phyloP scores from a whole-genome alignment of 1,140 invertebrate species.

The Aradophagus sp. region DNA sequence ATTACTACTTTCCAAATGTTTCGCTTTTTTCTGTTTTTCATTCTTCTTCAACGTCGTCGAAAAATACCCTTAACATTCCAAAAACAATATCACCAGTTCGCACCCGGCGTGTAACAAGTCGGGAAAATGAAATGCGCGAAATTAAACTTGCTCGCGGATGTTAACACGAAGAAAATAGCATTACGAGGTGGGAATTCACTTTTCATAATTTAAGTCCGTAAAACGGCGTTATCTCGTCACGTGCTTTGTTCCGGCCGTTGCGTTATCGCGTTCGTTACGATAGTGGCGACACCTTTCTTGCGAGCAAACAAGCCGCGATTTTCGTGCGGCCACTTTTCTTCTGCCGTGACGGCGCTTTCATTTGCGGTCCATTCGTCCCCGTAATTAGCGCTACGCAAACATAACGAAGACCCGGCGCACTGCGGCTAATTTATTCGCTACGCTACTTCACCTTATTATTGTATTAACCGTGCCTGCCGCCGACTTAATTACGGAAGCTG shows the following conservation, averaged over 20 bases:
- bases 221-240: conserved; percentile 36
- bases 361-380: conserved; percentile 57
- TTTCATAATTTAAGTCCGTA: conserved; percentile 27
- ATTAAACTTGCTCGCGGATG: conserved; percentile 22
- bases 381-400: conserved; percentile 62
- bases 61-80: no score
- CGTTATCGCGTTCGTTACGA: conserved; percentile 33
- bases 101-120: no score
- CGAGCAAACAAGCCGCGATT: conserved; percentile 50
- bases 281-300: conserved; percentile 33
- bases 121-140: conserved; percentile 24
- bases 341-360: conserved; percentile 32
- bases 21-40: no score
- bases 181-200: conserved; percentile 39
- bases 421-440: conserved; percentile 61
- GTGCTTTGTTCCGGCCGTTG: conserved; percentile 31
- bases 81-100: no score
- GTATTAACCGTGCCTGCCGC: conserved; percentile 58
- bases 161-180: conserved; percentile 27
- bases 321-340: conserved; percentile 22
- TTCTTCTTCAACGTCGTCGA: no score
- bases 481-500: conserved; percentile 61
- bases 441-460: conserved; percentile 63
- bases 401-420: conserved; percentile 57
- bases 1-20: no score